Evolutionary conservation across 2,113 vertebrate species (phyloP).

Genomic region (Bucco capensis): DNA sequence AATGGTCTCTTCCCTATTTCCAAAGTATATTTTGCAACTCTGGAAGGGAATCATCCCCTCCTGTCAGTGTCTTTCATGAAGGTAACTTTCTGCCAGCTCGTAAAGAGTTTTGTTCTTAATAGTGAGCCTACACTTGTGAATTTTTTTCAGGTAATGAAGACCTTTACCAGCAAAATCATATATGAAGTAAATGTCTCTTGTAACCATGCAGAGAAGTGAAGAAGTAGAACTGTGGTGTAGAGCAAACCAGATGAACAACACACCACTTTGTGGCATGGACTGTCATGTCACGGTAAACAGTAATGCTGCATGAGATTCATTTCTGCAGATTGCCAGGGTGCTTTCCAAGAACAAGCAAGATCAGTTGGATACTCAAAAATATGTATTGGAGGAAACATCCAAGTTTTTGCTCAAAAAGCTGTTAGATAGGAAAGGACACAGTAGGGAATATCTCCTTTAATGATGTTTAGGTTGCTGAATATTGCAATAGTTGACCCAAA

Average conservation of each 20-base stretch:
- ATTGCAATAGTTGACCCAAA: constrained; percentile 11
- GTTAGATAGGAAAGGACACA: background rate
- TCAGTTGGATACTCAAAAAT: background rate
- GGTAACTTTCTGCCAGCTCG: background rate
- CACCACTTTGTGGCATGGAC: background rate
- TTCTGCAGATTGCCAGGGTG: background rate
- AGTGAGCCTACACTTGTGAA: background rate
- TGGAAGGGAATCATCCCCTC: background rate
- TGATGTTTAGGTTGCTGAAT: constrained; percentile 6
- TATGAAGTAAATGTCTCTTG: background rate
- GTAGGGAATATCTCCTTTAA: background rate
- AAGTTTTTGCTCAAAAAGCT: background rate
- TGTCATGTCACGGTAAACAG: background rate
- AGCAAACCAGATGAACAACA: background rate
- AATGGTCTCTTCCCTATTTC: background rate
- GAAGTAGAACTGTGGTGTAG: background rate
- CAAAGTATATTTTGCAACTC: background rate
- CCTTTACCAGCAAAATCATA: background rate
- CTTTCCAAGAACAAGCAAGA: background rate
- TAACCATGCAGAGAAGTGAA: background rate
- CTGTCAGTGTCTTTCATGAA: background rate
- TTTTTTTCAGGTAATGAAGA: background rate
- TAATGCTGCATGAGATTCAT: background rate
- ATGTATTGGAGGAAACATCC: background rate
- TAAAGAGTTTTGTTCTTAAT: background rate